Base-by-base conservation (phyloP, 92 coral and sea anemone genomes). In the Porites divaricata region DNA sequence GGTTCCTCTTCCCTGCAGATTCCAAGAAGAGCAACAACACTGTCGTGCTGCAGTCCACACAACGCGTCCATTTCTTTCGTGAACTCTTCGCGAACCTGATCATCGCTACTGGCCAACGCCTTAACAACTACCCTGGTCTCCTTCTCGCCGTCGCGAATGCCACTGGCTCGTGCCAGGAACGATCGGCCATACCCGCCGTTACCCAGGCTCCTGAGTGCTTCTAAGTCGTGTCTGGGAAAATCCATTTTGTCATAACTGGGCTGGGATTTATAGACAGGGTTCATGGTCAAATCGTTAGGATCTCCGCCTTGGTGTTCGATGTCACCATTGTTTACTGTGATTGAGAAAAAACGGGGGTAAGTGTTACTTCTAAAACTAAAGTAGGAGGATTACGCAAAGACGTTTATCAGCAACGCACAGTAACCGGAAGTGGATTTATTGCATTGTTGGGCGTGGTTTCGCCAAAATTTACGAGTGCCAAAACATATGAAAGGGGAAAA, bases 191-290 rank as follows among this genome's bases (percentile, higher is more conserved):
- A 96, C 17, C 90, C 87, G 20, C 99, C 98, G 48, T 90, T 95
- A 48, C 99, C 99, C 71, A 96, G 88, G 13, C 97, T 96, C 76
- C 98, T 93, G 20, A 95, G 81, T 56, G 98, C 91, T 71, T 95
- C 99, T 0, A 96, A 94, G 76, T 95, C 96, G 74, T 96, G 98
- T 16, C 99, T 93, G n/a, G 99, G 98, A 87, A 95, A 96, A 63
- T 95, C 93, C 92, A 90, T 91, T 48, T 93, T 95, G 87, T 94
- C 89, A 85, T 95, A 94, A 79, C 82, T 88, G 71, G 90, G 87
- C 50, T 87, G 92, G 49, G 79, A 72, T 26, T 89, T 78, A 86
- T 91, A 88, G 73, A 88, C 72, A 35, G 95, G 98, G 73, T 94
- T 91, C 84, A 94, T 84, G 1, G 98, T 86, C 54, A 92, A 79